phyloP scores from a whole-genome alignment of 2,888 invertebrate species.

The Leistus spinibarbis region DNA sequence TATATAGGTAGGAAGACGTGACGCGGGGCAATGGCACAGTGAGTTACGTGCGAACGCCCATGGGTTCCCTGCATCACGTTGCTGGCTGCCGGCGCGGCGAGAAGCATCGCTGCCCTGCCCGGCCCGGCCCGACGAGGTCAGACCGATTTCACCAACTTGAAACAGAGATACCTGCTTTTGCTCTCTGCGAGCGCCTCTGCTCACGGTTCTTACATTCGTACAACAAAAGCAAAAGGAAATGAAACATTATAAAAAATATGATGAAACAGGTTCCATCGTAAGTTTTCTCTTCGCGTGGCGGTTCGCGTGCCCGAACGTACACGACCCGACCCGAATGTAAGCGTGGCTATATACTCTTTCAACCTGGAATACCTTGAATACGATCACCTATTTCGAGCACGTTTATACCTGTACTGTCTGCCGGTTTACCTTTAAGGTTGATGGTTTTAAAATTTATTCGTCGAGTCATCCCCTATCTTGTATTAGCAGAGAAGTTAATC shows the following conservation, averaged over 20 bases:
- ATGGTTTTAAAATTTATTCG: not conserved
- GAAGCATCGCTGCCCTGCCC: too few relatives aligned
- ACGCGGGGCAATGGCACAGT: not conserved
- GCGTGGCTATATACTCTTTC: constrained; percentile 21
- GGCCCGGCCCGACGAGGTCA: constrained; percentile 26
- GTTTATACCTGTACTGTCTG: constrained; percentile 18
- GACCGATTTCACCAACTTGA: constrained; percentile 21
- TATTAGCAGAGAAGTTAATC: too few relatives aligned
- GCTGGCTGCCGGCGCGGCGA: constrained; percentile 1
- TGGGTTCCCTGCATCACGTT: constrained; percentile 8
- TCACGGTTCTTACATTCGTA: not conserved
- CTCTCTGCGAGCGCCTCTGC: not conserved
- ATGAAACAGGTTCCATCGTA: constrained; percentile 27
- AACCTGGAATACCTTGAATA: constrained; percentile 34
- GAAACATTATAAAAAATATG: constrained; percentile 25
- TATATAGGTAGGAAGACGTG: not conserved
- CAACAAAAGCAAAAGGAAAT: not conserved
- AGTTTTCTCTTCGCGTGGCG: constrained; percentile 36
- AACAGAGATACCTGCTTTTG: not conserved
- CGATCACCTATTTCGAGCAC: constrained; percentile 15
- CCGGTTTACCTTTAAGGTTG: not conserved
- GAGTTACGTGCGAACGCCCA: constrained; percentile 37
- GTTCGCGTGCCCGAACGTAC: constrained; percentile 36
- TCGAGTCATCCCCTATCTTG: not conserved
- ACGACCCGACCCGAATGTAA: constrained; percentile 27